Percentiles rank a stretch among this genome's conserved stretches.
Conservation (phyloP, 2,113 vertebrate species). For the Corythoichthys intestinalis region DNA sequence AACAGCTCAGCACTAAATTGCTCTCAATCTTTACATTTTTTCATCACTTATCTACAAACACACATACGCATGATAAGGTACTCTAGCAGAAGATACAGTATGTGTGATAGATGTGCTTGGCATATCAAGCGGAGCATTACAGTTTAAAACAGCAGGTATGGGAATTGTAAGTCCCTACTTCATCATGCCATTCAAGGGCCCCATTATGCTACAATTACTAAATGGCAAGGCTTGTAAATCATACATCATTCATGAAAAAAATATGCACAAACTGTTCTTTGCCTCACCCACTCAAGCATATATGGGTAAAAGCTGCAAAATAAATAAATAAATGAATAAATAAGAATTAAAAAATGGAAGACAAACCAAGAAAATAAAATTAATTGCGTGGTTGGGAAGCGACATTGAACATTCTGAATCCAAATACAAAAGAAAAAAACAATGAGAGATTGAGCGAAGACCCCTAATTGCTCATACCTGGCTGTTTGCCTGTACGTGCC, state of each 20-base stretch:
- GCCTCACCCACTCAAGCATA: not conserved
- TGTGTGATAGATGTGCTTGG: constrained; percentile 48
- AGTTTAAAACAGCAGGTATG: constrained; percentile 65
- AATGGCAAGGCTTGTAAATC: constrained; percentile 70
- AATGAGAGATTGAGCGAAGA: not conserved
- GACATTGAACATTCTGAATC: not conserved
- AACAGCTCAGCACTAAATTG: too few relatives aligned
- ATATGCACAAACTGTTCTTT: constrained; percentile 11
- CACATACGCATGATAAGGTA: constrained; percentile 4
- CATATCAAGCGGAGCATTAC: constrained; percentile 66
- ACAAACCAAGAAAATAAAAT: not conserved
- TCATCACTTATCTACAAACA: not conserved
- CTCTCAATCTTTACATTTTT: too few relatives aligned
- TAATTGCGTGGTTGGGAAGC: not conserved
- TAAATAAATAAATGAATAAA: not conserved
- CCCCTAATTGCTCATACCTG: too few relatives aligned
- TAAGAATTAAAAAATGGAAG: not conserved
- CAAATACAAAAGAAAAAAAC: not conserved
- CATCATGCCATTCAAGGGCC: constrained; percentile 66
- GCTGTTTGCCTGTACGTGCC: too few relatives aligned
- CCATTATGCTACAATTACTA: constrained; percentile 73
- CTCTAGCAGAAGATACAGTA: constrained; percentile 4
- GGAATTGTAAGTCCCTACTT: constrained; percentile 59
- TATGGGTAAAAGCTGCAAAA: not conserved
- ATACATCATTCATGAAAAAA: constrained; percentile 68